These are phyloP conservation scores for Pseudochirops cupreus DNA, from an alignment of 2,797 vertebrate genomes.

Conservation along the genomic window DNA sequence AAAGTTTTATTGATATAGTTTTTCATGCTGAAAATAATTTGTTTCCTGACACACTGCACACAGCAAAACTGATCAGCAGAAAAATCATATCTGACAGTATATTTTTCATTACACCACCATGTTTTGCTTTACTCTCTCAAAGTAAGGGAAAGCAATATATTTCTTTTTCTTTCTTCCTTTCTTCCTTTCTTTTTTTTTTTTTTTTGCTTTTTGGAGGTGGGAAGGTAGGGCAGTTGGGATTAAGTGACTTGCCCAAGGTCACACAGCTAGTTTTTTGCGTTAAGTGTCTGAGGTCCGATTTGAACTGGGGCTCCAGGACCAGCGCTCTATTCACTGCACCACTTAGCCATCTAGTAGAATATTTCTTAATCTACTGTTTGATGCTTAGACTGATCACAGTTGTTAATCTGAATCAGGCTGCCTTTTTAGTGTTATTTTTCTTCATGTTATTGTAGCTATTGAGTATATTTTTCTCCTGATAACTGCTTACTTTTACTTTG, in stretches of 20 bases:
- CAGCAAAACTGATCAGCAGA: not conserved
- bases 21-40: not conserved
- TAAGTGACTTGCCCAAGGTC: too few relatives aligned
- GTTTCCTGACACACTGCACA: not conserved
- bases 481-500: not conserved
- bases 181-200: too few relatives aligned
- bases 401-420: not conserved
- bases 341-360: not conserved
- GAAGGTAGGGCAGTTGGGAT: too few relatives aligned
- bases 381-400: not conserved
- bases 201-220: too few relatives aligned
- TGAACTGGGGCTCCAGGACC: too few relatives aligned
- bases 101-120: not conserved
- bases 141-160: not conserved
- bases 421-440: too few relatives aligned
- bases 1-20: not conserved
- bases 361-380: not conserved
- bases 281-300: too few relatives aligned
- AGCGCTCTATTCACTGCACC: too few relatives aligned
- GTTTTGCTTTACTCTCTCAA: not conserved
- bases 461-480: not conserved
- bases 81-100: not conserved
- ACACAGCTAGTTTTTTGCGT: too few relatives aligned
- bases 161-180: not conserved
- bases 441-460: not conserved